Evolutionary conservation across 2,797 vertebrate genomes (phyloP).

Genomic region (Betta splendens): DNA sequence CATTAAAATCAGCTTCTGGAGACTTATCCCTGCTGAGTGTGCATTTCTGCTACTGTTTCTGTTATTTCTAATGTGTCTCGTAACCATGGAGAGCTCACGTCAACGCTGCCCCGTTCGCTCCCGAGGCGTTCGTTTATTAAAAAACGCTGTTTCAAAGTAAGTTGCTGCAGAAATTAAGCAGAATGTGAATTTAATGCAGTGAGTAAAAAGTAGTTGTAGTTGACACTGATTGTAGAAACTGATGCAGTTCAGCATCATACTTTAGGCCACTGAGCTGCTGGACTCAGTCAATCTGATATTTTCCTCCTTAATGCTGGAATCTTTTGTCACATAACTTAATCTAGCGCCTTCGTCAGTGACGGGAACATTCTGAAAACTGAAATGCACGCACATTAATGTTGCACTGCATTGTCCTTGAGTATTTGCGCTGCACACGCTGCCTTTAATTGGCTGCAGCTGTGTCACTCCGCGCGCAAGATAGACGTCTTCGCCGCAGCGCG

Average conservation of each 20-base stretch:
- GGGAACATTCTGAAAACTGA: constrained; percentile 25
- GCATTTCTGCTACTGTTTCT: constrained; percentile 15
- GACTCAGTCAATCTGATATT: too few species aligned
- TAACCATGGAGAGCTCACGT: constrained; percentile 2
- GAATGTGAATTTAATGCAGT: not conserved
- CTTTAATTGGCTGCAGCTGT: constrained; percentile 63
- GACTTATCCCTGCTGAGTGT: constrained; percentile 29
- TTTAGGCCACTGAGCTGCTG: too few species aligned
- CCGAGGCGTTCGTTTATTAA: not conserved
- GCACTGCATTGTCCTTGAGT: constrained; percentile 19
- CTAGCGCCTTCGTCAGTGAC: constrained; percentile 1
- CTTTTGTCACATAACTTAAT: not conserved
- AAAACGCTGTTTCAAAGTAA: not conserved
- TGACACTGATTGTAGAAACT: too few species aligned
- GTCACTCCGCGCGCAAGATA: constrained; percentile 10
- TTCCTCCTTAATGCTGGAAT: not conserved
- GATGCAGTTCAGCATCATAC: too few species aligned
- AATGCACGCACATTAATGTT: constrained; percentile 15
- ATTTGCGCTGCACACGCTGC: constrained; percentile 39
- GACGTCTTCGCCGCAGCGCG: constrained; percentile 11
- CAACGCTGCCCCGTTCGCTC: constrained; percentile 1
- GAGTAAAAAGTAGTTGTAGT: too few species aligned
- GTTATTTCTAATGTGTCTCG: constrained; percentile 29
- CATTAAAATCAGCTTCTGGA: constrained; percentile 18
- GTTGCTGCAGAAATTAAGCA: not conserved